Evolutionary conservation across 2,113 vertebrate species (phyloP).

Genomic region (Chiloscyllium plagiosum): DNA sequence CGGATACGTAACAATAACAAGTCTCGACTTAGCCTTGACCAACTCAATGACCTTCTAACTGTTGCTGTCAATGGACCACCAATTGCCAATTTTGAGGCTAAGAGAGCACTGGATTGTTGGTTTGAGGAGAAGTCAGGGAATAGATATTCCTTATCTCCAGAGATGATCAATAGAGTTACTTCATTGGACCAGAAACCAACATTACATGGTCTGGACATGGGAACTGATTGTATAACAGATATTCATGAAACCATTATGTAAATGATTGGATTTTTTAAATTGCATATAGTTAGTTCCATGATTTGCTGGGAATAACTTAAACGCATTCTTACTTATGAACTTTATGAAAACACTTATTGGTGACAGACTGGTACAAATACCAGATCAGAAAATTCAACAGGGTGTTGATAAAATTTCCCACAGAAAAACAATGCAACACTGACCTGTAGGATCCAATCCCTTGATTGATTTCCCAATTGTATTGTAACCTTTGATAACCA

Average conservation of each 20-base stretch:
- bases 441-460: not conserved
- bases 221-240: constrained; percentile 76
- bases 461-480: not conserved
- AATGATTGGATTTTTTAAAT: constrained; percentile 42
- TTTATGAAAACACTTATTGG: not conserved
- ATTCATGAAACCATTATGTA: constrained; percentile 56
- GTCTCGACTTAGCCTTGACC: constrained; percentile 79
- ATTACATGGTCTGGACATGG: constrained; percentile 69
- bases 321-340: not conserved
- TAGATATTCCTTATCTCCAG: constrained; percentile 69
- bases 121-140: constrained; percentile 93
- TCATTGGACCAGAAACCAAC: constrained; percentile 70
- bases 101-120: constrained; percentile 88
- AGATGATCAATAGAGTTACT: constrained; percentile 77
- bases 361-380: not conserved
- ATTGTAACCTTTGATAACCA: not conserved
- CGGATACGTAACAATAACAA: constrained; percentile 78
- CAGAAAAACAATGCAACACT: too few relatives aligned
- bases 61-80: constrained; percentile 80
- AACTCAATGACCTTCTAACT: constrained; percentile 80
- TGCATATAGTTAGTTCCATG: not conserved
- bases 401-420: not conserved
- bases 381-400: not conserved
- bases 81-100: constrained; percentile 81
- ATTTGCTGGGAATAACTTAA: not conserved